Percentiles rank a stretch among this genome's conserved stretches.
Conservation (phyloP, 2,888 invertebrate species). For the Dascillus cervinus region DNA sequence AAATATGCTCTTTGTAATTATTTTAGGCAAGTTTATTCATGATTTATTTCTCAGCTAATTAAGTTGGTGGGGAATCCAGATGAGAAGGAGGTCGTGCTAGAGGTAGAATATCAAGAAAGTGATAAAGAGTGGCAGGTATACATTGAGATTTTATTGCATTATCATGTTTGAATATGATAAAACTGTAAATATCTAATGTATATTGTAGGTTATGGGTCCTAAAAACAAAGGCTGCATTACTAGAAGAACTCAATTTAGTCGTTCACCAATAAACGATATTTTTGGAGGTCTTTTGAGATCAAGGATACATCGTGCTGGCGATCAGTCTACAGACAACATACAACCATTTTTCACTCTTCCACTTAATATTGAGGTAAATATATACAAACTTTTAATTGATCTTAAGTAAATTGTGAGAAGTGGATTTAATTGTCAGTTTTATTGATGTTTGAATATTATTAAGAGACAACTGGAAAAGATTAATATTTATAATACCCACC, state of each 20-base stretch:
- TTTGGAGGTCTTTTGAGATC: constrained; percentile 89
- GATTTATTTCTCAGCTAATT: constrained; percentile 41
- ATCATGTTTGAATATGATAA: too few relatives aligned
- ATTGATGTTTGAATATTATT: too few relatives aligned
- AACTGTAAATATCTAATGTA: too few relatives aligned
- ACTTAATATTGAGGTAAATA: constrained; percentile 81
- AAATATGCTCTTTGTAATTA: constrained; percentile 4
- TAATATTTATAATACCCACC: neutral
- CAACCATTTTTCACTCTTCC: constrained; percentile 95
- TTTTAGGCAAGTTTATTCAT: constrained; percentile 3
- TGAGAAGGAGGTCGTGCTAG: constrained; percentile 25
- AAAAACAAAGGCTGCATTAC: constrained; percentile 85
- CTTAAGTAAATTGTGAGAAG: too few relatives aligned
- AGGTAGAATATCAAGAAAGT: constrained; percentile 45
- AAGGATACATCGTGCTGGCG: constrained; percentile 65
- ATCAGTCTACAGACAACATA: constrained; percentile 80
- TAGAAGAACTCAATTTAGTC: constrained; percentile 70
- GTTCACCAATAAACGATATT: constrained; percentile 86
- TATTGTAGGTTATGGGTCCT: constrained; percentile 67
- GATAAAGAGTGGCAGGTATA: constrained; percentile 62
- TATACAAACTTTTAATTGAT: neutral
- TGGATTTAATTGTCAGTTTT: too few relatives aligned
- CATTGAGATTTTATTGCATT: neutral
- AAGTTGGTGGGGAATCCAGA: constrained; percentile 39
- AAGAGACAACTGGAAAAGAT: too few relatives aligned